Conservation (phyloP, 2,113 vertebrate genomes). For the Nematolebias whitei region DNA sequence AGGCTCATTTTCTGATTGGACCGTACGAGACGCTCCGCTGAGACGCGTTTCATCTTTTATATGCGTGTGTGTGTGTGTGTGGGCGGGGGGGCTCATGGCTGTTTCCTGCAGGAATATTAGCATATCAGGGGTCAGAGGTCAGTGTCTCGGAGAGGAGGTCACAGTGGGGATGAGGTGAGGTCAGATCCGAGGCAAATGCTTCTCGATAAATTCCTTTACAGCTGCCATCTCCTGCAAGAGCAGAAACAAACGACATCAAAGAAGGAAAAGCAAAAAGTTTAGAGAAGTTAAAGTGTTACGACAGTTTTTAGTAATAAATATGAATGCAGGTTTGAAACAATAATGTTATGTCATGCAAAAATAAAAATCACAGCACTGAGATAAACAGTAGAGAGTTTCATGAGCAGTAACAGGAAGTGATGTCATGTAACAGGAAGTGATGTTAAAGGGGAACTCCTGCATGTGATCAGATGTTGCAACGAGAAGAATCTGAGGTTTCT, state of each 20-base stretch:
- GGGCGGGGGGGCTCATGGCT: slow-evolving; percentile 77
- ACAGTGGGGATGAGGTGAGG: slow-evolving; percentile 75
- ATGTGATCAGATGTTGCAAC: no score
- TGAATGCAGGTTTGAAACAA: no score
- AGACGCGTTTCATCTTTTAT: slow-evolving; percentile 26
- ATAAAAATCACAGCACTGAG: no score
- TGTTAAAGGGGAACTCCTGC: no score
- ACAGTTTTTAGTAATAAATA: no score
- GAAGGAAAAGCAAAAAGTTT: neutral
- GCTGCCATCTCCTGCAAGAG: slow-evolving; percentile 90
- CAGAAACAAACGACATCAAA: neutral
- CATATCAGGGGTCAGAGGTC: slow-evolving; percentile 79
- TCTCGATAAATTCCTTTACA: slow-evolving; percentile 97
- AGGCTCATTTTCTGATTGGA: slow-evolving; percentile 26
- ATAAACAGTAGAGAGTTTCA: no score
- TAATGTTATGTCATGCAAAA: no score
- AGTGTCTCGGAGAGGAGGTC: slow-evolving; percentile 68
- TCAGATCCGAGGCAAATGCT: slow-evolving; percentile 94
- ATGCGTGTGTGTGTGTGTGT: slow-evolving; percentile 30
- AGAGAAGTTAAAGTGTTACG: no score
- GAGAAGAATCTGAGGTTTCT: no score
- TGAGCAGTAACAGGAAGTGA: no score
- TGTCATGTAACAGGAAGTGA: no score
- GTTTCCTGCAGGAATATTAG: slow-evolving; percentile 83
- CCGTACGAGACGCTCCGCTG: slow-evolving; percentile 11